Conservation (phyloP, 2,888 invertebrate species). For the Spodoptera picta region DNA sequence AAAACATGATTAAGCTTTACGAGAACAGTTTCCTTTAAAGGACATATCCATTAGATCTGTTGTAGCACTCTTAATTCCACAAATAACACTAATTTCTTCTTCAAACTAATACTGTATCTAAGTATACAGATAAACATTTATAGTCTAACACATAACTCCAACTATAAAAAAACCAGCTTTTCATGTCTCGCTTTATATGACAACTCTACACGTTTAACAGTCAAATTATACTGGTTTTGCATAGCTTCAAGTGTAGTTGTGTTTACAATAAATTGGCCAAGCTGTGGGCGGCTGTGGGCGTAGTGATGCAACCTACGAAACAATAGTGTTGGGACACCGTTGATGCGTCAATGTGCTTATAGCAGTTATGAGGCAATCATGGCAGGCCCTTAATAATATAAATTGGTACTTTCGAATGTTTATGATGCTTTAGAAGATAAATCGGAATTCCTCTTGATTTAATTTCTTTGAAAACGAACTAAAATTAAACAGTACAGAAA, state of each 20-base stretch:
- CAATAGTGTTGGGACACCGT: slow-evolving; percentile 44
- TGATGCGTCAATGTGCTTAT: slow-evolving; percentile 34
- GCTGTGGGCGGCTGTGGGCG: slow-evolving; percentile 52
- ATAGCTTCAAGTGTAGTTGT: too few species aligned
- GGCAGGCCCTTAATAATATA: too few species aligned
- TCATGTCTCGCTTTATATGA: too few species aligned
- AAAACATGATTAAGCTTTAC: too few species aligned
- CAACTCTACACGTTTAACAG: too few species aligned
- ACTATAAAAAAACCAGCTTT: too few species aligned
- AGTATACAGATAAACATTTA: slow-evolving; percentile 1
- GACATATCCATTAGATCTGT: neutral
- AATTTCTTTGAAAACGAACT: too few species aligned
- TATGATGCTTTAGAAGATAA: neutral
- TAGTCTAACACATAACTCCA: neutral
- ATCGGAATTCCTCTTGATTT: too few species aligned
- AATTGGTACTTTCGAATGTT: too few species aligned
- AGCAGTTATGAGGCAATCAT: slow-evolving; percentile 12
- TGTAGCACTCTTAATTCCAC: slow-evolving; percentile 14
- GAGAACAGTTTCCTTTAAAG: too few species aligned
- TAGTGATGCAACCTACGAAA: slow-evolving; percentile 34
- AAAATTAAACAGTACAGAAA: too few species aligned
- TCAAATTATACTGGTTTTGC: too few species aligned
- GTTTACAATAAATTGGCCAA: slow-evolving; percentile 21
- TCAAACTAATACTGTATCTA: slow-evolving; percentile 36
- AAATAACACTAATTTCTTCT: slow-evolving; percentile 8